Percentiles rank a stretch among this genome's conserved stretches.
These are phyloP conservation scores for Lophura nycthemera DNA, from an alignment of 2,113 vertebrate genomes.

Conservation along the genomic window DNA sequence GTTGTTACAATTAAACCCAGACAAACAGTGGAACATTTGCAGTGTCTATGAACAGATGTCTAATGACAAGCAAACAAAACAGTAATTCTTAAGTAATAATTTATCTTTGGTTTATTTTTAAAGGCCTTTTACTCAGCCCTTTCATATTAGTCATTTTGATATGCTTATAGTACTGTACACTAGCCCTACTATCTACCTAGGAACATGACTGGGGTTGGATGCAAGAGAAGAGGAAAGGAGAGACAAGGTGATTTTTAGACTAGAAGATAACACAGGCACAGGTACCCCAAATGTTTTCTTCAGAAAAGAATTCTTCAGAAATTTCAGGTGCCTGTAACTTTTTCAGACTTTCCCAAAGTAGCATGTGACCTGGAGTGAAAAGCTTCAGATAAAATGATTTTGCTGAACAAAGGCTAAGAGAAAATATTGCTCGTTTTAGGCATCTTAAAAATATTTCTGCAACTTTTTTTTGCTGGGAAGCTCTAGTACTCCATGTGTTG, in stretches of 20 bases:
- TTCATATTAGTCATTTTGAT: background rate
- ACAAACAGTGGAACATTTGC: background rate
- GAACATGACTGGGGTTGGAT: background rate
- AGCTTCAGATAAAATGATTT: background rate
- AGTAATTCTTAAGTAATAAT: slow-evolving; percentile 16
- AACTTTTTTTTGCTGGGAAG: background rate
- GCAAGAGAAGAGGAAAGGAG: background rate
- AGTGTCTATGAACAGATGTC: slow-evolving; percentile 9
- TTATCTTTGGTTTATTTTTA: background rate
- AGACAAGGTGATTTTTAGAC: background rate
- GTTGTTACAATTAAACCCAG: background rate
- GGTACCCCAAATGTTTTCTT: background rate
- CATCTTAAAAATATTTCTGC: background rate
- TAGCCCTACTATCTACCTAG: rapidly evolving
- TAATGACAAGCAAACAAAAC: slow-evolving; percentile 8
- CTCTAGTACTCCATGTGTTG: background rate
- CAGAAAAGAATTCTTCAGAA: background rate
- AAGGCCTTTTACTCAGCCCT: background rate
- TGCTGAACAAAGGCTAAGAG: background rate
- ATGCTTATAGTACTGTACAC: background rate
- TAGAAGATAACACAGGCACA: background rate
- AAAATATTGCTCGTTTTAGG: background rate
- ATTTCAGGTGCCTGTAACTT: background rate
- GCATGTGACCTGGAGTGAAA: background rate
- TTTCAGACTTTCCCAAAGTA: background rate